phyloP scores from a whole-genome alignment of 2,113 vertebrate genomes.

The Apeltes quadracus region DNA sequence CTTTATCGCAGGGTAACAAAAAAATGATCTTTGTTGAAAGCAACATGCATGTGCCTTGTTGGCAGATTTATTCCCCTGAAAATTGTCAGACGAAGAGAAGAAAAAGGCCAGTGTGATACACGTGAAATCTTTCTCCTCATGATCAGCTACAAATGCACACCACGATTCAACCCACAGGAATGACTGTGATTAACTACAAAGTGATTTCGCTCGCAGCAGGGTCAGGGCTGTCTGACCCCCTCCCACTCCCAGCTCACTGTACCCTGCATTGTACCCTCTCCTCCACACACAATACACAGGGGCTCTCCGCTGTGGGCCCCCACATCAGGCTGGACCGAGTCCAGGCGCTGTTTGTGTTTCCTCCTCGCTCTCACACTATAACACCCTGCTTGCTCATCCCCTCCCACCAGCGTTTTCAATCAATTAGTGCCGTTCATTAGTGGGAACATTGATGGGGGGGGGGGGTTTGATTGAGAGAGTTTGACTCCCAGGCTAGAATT shows the following conservation, averaged over 20 bases:
- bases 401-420: constrained; percentile 78
- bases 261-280: constrained; percentile 42
- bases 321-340: constrained; percentile 58
- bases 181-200: constrained; percentile 54
- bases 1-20: not conserved
- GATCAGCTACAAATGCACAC: constrained; percentile 42
- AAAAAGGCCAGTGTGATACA: constrained; percentile 20
- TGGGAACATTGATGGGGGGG: constrained; percentile 49
- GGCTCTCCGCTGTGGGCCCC: constrained; percentile 47
- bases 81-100: constrained; percentile 12
- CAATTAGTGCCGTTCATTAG: constrained; percentile 79
- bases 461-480: constrained; percentile 69
- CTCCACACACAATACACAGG: constrained; percentile 29
- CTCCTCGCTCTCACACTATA: constrained; percentile 44
- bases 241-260: constrained; percentile 28
- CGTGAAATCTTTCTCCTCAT: constrained; percentile 24
- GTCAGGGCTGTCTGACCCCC: constrained; percentile 22
- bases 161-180: constrained; percentile 44
- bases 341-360: constrained; percentile 54
- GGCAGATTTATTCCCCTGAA: constrained; percentile 1
- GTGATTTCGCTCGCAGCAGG: constrained; percentile 46
- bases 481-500: constrained; percentile 67
- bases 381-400: constrained; percentile 47
- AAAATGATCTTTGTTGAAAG: not conserved
- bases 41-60: not conserved